Evolutionary conservation across 2,113 vertebrate species (phyloP).

Genomic region (Forbesichthys papilliferus): DNA sequence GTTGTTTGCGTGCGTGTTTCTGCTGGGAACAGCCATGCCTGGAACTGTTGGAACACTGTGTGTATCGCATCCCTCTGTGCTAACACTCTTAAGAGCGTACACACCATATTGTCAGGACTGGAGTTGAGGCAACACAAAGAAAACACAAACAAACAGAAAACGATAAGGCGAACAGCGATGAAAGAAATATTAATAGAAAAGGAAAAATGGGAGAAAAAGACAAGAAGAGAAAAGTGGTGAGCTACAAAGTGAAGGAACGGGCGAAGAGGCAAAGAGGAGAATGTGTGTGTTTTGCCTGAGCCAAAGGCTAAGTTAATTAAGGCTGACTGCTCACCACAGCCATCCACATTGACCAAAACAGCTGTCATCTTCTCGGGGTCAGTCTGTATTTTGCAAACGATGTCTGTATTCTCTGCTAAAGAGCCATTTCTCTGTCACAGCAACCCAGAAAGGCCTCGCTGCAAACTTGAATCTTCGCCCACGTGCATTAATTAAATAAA

Average conservation of each 20-base stretch:
- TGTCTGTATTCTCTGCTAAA: constrained; percentile 43
- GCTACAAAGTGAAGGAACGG: background rate
- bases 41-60: background rate
- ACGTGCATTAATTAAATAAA: no score
- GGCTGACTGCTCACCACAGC: constrained; percentile 47
- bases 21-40: background rate
- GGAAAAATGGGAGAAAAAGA: constrained; percentile 7
- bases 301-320: constrained; percentile 46
- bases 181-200: constrained; percentile 2
- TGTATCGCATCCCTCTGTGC: background rate
- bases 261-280: background rate
- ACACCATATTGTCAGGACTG: no score
- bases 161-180: no score
- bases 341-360: constrained; percentile 52
- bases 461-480: background rate
- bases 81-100: background rate
- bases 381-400: constrained; percentile 49
- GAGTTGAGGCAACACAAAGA: no score
- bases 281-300: constrained; percentile 19
- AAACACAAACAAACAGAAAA: no score
- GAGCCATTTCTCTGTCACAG: constrained; percentile 4
- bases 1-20: constrained; percentile 1
- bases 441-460: background rate
- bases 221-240: constrained; percentile 2
- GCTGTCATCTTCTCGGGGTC: constrained; percentile 57